A percentile compares a stretch with the other conserved stretches of the same genome.
Conservation (phyloP, 2,888 invertebrate species). For the Hermodice carunculata region DNA sequence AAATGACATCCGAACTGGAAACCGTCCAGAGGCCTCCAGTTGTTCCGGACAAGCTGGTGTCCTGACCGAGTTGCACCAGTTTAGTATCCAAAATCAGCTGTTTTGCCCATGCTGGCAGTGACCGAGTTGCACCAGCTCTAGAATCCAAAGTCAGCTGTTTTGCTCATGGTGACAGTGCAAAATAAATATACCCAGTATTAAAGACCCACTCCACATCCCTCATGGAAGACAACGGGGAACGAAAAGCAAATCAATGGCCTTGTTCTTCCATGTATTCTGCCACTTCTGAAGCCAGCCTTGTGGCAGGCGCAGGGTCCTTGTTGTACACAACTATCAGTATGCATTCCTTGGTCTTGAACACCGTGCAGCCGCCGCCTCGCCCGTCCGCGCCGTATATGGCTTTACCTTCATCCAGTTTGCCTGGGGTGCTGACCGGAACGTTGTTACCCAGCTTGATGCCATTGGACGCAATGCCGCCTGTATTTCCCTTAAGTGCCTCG, state of each 20-base stretch:
- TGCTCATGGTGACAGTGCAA: too few species aligned
- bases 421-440: conserved; percentile 14
- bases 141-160: too few species aligned
- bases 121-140: too few species aligned
- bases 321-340: conserved; percentile 19
- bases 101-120: too few species aligned
- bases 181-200: too few species aligned
- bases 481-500: conserved; percentile 21
- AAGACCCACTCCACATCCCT: too few species aligned
- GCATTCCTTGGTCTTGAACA: conserved; percentile 20
- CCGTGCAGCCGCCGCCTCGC: conserved; percentile 22
- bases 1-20: too few species aligned
- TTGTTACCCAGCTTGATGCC: conserved; percentile 15
- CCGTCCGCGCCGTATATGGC: conserved; percentile 22
- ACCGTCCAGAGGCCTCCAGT: too few species aligned
- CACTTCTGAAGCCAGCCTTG: conserved; percentile 17
- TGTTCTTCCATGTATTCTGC: conserved; percentile 25
- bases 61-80: too few species aligned
- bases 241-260: conserved; percentile 19
- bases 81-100: too few species aligned
- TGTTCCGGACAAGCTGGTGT: too few species aligned
- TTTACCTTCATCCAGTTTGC: conserved; percentile 23
- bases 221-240: too few species aligned
- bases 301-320: conserved; percentile 15
- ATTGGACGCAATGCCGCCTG: conserved; percentile 10